Evolutionary conservation across 2,113 vertebrate genomes (phyloP).

Genomic region (Actenoides hombroni): DNA sequence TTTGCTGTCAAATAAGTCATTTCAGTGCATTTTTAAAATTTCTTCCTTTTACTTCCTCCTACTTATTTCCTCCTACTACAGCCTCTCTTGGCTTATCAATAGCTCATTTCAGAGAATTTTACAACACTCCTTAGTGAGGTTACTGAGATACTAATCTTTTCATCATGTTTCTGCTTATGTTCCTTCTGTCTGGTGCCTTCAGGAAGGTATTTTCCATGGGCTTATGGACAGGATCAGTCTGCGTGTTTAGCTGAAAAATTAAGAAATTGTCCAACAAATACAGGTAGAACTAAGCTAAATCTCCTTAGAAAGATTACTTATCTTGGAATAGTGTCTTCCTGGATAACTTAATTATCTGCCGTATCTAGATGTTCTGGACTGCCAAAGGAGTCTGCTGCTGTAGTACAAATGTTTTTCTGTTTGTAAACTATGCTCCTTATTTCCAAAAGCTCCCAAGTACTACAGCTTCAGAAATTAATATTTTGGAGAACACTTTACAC

Average conservation of each 20-base stretch:
- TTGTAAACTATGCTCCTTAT: background rate
- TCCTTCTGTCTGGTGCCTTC: background rate
- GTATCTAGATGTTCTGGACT: background rate
- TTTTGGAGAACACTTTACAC: background rate
- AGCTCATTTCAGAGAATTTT: background rate
- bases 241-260: background rate
- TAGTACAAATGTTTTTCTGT: background rate
- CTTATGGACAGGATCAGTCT: background rate
- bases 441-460: background rate
- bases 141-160: background rate
- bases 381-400: background rate
- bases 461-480: background rate
- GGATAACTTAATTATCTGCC: background rate
- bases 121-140: background rate
- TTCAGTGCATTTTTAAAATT: background rate
- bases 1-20: background rate
- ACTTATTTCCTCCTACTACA: background rate
- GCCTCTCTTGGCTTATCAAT: background rate
- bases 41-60: background rate
- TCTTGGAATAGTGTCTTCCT: background rate
- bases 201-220: background rate
- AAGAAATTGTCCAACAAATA: background rate
- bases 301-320: background rate
- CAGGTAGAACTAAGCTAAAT: background rate
- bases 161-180: background rate